Base-by-base conservation (phyloP, 2,797 vertebrate species). In the Pseudochromis fuscus region DNA sequence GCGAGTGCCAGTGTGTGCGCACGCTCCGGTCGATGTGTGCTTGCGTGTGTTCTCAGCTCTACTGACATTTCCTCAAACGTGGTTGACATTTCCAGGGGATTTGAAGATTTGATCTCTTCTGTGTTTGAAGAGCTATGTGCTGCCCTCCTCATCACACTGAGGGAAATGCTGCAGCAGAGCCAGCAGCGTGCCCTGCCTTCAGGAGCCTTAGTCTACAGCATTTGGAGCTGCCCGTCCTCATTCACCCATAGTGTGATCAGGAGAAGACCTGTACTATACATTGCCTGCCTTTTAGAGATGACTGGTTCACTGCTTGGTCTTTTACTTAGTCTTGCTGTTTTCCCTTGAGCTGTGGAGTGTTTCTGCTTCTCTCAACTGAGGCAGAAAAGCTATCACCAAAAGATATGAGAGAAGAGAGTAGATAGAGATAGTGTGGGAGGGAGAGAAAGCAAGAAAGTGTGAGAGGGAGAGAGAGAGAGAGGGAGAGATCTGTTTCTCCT, bases 11-110 rank as follows among this genome's bases (percentile, higher is more conserved):
- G 24, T 62, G 67, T 79, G 77, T 52, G 73, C 4, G 37, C 12
- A 25, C 13, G n/a, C 56, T 49, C 18, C 1, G 13, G 49, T 76
- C 9, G 19, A 64, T 74, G 74, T 77, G 73, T 73, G 71, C 68
- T 63, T 80, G 78, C 16, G 67, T 79, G 84, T 78, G 78, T 76
- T 81, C 82, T 82, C 75, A 74, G 80, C 77, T 83, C 83, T 72
- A 65, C 84, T 92, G 92, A 91, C 92, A 93, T 93, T 93, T 92
- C 89, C 88, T 92, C 89, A 90, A 88, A 92, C 64, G 87, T 82
- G 78, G 79, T 42, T 93, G 92, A 92, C 92, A 93, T 93, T 93
- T 93, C 85, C 86, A 78, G 66, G 87, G 91, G 90, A 92, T 93
- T 92, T 89, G 82, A 89, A 90, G 88, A 90, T 85, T 91, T 91